Percentiles rank a stretch among this genome's conserved stretches.
These are phyloP conservation scores for Pyrocoelia pectoralis DNA, from an alignment of 2,888 invertebrate genomes.

Conservation along the genomic window DNA sequence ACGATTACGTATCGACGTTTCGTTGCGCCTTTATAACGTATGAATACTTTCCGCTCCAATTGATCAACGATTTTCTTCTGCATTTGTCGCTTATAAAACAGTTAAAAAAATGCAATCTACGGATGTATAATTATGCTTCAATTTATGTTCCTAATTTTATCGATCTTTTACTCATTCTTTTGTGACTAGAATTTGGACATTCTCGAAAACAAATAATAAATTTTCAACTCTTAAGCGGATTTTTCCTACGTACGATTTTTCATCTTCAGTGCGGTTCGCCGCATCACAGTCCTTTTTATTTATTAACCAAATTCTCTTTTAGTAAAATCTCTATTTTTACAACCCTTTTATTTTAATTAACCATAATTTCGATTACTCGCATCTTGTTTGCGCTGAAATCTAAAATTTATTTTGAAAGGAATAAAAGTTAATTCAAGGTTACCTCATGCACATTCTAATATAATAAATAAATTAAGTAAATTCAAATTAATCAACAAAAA, in stretches of 20 bases:
- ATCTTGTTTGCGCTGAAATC: not conserved
- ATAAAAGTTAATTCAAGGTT: too few relatives aligned
- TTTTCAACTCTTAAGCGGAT: not conserved
- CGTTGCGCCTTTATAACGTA: constrained; percentile 7
- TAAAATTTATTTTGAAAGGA: not conserved
- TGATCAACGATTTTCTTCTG: not conserved
- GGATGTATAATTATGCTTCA: not conserved
- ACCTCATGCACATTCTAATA: too few relatives aligned
- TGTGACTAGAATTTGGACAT: not conserved
- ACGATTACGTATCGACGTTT: constrained; percentile 13
- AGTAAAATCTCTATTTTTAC: constrained; percentile 1
- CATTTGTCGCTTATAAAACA: constrained; percentile 5
- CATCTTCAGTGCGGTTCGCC: constrained; percentile 1
- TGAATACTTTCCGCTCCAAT: constrained; percentile 11
- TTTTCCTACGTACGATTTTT: not conserved
- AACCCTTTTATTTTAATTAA: constrained; percentile 1
- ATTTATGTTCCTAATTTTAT: not conserved
- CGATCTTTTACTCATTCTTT: not conserved
- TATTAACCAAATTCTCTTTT: not conserved
- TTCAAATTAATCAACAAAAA: too few relatives aligned
- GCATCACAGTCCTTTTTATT: not conserved
- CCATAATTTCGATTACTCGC: not conserved
- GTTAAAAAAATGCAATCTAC: not conserved
- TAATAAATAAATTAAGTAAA: too few relatives aligned
- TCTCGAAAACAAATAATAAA: not conserved